Base-by-base conservation (phyloP, 1,140 invertebrate species). In the Metaphire vulgaris region DNA sequence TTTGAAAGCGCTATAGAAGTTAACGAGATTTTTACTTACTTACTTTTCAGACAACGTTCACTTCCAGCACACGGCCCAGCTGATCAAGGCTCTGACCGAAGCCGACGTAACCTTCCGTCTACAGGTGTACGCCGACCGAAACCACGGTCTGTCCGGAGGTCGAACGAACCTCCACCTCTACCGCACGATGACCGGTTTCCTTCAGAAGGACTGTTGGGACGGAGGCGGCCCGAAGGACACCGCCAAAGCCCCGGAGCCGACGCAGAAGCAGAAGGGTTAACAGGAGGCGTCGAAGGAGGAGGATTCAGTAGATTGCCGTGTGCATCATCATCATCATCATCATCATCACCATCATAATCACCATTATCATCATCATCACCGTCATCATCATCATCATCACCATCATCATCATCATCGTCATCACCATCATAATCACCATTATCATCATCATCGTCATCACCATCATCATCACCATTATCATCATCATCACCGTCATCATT, bases 51-150 rank as follows among this genome's bases (percentile, higher is more conserved):
- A 96, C 83, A 93, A 93, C 81, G 95, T 97, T 0, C 95, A 97
- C 82, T 90, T 96, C 81, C 94, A 97, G 84, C 94, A 98, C 80
- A 92, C 92, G 0, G 95, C 97, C 91, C 90, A 93, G 33, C 87
- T 97, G n/a, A 91, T 94, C 2, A 90, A 91, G 81, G 91, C 93
- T 14, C 88, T 98, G 0, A 90, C 92, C 0, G 90, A 91, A 77
- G 91, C 92, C 79, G 92, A 92, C 30, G 91, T 93, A 75, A 89
- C 82, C 0, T 81, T 80, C 71, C 74, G 75, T 32, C 78, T 79
- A 74, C 72, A 96, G 92, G 91, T 96, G 14, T 97, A 97, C 85
- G 92, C 94, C 0, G 94, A 96, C 83, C 92, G 96, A 81, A 91
- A 91, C 69, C 95, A 97, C 84, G 90, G 88, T 79, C 85, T 97